Conservation (phyloP, 2,113 vertebrate genomes). For the Brienomyrus brachyistius region DNA sequence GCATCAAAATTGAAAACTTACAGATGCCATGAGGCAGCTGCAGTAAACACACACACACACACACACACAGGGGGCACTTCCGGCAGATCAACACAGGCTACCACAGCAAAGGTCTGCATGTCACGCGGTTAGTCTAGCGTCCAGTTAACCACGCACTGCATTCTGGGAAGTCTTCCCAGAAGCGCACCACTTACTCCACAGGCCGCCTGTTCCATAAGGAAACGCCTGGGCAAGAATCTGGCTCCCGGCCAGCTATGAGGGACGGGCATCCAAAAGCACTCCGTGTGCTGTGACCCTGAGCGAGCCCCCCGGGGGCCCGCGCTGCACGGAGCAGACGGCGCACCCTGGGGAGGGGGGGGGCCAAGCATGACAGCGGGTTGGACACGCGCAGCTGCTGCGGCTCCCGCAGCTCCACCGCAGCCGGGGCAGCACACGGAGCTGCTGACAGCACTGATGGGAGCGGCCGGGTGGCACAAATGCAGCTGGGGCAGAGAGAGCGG, state of each 20-base stretch:
- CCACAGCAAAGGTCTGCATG: background rate
- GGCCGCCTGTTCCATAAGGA: background rate
- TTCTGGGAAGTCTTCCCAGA: background rate
- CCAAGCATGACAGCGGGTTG: constrained; percentile 36
- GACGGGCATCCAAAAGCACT: background rate
- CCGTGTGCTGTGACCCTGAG: background rate
- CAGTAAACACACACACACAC: no score
- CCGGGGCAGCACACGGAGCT: constrained; percentile 70
- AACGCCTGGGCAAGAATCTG: background rate
- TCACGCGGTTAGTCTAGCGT: background rate
- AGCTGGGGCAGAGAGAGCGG: constrained; percentile 55
- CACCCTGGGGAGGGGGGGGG: background rate
- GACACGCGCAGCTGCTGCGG: constrained; percentile 83
- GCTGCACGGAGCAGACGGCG: background rate
- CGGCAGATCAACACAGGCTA: background rate
- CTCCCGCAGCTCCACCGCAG: constrained; percentile 89
- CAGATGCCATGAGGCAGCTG: background rate
- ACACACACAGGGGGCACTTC: no score
- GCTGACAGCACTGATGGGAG: constrained; percentile 83
- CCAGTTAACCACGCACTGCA: background rate
- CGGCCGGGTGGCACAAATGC: constrained; percentile 74
- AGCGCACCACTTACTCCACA: background rate
- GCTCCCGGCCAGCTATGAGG: background rate
- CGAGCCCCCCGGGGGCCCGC: background rate
- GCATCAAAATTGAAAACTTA: background rate